Conservation (phyloP, 2,113 vertebrate genomes). For the Spizaetus ornatus region DNA sequence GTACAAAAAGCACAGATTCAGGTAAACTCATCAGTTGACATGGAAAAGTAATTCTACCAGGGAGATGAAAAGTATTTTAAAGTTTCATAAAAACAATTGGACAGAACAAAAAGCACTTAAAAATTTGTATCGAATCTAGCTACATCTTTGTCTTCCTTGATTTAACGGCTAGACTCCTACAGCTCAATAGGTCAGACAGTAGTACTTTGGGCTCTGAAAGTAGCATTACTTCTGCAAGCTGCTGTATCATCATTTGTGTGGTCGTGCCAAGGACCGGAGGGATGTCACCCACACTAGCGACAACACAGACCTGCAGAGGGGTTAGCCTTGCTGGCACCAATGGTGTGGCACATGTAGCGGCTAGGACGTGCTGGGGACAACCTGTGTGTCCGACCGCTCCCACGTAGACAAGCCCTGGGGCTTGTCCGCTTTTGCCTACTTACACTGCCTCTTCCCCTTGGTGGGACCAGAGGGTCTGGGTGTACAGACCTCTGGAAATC, state of each 20-base stretch:
- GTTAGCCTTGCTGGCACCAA: background rate
- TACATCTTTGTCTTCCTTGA: background rate
- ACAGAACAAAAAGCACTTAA: background rate
- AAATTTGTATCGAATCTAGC: background rate
- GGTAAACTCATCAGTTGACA: background rate
- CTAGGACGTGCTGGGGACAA: background rate
- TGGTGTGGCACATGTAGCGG: rapidly evolving
- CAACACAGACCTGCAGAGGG: background rate
- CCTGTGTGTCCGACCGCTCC: too few relatives aligned
- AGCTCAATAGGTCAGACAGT: background rate
- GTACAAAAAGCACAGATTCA: background rate
- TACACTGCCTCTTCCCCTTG: rapidly evolving
- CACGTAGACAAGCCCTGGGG: background rate
- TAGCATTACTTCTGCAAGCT: background rate
- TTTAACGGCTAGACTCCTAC: background rate
- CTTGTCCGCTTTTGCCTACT: background rate
- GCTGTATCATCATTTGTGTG: background rate
- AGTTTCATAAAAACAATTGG: background rate
- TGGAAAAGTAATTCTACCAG: background rate
- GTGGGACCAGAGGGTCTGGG: background rate
- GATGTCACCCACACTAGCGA: rapidly evolving
- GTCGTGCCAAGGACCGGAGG: background rate
- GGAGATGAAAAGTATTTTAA: background rate
- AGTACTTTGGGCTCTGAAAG: background rate
- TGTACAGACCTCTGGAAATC: background rate